Base-by-base conservation (phyloP, 2,888 invertebrate species). In the Lapara coniferarum region DNA sequence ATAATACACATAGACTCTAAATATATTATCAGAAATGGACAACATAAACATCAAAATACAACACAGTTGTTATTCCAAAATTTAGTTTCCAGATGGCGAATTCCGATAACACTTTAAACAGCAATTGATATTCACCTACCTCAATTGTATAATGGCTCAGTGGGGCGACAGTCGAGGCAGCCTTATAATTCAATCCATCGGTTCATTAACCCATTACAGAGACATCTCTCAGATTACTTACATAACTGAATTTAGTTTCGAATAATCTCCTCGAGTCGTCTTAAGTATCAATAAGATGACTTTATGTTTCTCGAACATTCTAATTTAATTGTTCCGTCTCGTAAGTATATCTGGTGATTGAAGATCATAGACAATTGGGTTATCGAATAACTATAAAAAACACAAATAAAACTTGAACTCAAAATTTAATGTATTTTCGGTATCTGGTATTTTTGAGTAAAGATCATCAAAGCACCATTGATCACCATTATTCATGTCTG, bases 141-240 rank as follows among this genome's bases (percentile, higher is more conserved):
- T 77, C 81, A 82, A 85, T 83, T 81, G 81, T 84, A 83, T 84
- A 84, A 84, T 81, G 78, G 84, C 78, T 78, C 77, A 73, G 79
- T 77, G 74, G 78, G 81, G 80, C 83, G 79, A 83, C 77, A 75
- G 74, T 75, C 72, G 77, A 76, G 78, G 78, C 77, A 75, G 76
- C 78, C 79, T 81, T 81, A 81, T 88, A 85, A 88, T 88, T 83
- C 80, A 81, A 88, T 87, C 85, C 81, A 76, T 74, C 75, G 82
- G 79, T 83, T 85, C 80, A 78, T 77, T 81, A 78, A 78, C 77
- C 75, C 72, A 74, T 77, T 77, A 69, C 74, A 72, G 77, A 78
- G 78, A 81, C 77, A 77, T 80, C 70, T 72, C 73, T 76, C 76
- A 74, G 78, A 81, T 81, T 78, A 77, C 79, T 79, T 82, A 78